Conservation (phyloP, 2,888 invertebrate species). For the Pyrocoelia pectoralis region DNA sequence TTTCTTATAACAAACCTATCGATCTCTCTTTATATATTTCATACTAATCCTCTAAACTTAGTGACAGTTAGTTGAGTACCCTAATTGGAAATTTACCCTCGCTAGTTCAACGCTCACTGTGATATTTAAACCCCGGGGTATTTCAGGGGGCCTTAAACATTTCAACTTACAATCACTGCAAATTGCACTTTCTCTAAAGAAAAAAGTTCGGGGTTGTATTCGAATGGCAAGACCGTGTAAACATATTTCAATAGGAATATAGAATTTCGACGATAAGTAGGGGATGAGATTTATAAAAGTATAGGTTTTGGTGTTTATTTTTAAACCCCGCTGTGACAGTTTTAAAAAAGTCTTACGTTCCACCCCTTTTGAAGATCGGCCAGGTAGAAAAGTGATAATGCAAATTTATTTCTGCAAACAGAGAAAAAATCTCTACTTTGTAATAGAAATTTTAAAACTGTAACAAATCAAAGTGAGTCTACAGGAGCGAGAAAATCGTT, state of each 20-base stretch:
- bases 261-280: constrained; percentile 17
- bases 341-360: constrained; percentile 3
- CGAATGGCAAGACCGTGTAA: not conserved
- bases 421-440: not conserved
- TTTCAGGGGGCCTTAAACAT: constrained; percentile 30
- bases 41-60: constrained; percentile 42
- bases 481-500: not conserved
- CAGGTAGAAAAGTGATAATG: constrained; percentile 5
- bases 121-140: constrained; percentile 31
- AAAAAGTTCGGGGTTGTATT: constrained; percentile 9
- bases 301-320: constrained; percentile 6
- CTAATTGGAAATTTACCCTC: constrained; percentile 47
- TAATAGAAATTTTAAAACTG: not conserved
- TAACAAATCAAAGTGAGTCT: not conserved
- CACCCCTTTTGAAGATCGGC: not conserved
- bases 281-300: constrained; percentile 9
- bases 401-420: not conserved
- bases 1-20: constrained; percentile 33
- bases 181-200: constrained; percentile 32
- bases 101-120: constrained; percentile 14
- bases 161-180: constrained; percentile 39
- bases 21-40: constrained; percentile 32
- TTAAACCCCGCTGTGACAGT: constrained; percentile 17
- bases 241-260: constrained; percentile 19
- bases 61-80: constrained; percentile 46